phyloP scores from a whole-genome alignment of 2,888 invertebrate genomes.

The Boloria selene region DNA sequence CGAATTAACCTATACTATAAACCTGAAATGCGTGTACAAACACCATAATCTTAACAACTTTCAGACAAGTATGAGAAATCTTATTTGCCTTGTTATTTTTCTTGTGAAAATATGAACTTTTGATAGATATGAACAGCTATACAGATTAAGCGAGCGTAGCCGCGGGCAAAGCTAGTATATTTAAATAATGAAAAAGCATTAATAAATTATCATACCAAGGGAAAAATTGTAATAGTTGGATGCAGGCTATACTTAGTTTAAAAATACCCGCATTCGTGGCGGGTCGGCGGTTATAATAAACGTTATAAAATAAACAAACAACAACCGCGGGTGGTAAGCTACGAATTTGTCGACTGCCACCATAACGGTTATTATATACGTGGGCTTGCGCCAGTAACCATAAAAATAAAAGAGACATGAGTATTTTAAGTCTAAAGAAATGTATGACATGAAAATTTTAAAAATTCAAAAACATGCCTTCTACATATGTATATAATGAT shows the following conservation, averaged over 20 bases:
- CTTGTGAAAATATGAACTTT: too few relatives aligned
- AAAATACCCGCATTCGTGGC: conserved; percentile 4
- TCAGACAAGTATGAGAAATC: too few relatives aligned
- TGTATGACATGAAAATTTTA: conserved; percentile 5
- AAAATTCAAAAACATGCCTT: background rate
- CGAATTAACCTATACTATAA: too few relatives aligned
- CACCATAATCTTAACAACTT: too few relatives aligned
- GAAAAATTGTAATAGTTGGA: too few relatives aligned
- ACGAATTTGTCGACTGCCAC: conserved; percentile 28
- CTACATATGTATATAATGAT: too few relatives aligned
- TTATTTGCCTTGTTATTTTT: too few relatives aligned
- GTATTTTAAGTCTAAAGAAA: conserved; percentile 26
- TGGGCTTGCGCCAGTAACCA: conserved; percentile 23
- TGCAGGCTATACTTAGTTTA: background rate
- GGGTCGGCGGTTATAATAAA: conserved; percentile 22
- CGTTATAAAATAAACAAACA: conserved; percentile 26
- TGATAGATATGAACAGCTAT: too few relatives aligned
- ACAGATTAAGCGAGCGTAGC: too few relatives aligned
- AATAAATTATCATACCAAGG: too few relatives aligned
- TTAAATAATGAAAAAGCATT: background rate
- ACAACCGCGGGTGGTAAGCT: conserved; percentile 31
- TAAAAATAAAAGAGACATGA: conserved; percentile 30
- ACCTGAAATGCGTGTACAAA: too few relatives aligned
- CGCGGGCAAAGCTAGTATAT: too few relatives aligned
- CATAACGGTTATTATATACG: conserved; percentile 26